Base-by-base conservation (phyloP, 2,797 vertebrate species). In the Alauda arvensis region DNA sequence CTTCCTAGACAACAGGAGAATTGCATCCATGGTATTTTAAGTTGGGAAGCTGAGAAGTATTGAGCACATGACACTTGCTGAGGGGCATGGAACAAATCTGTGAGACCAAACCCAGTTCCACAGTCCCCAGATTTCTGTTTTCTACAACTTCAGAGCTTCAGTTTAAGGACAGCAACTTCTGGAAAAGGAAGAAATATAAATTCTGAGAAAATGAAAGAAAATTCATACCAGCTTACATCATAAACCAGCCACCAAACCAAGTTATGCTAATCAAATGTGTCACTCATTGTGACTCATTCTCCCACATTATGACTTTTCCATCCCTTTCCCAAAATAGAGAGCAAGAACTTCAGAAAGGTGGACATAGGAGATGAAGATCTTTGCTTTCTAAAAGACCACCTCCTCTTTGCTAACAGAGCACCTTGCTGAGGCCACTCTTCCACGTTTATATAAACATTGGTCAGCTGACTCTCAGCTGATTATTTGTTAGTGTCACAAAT, bases 231-330 rank as follows among this genome's bases (percentile, higher is more conserved):
- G 48, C 21, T 91, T 80, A 55, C 4, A 10, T 76, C 77, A 69
- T 20, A 43, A 10, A 70, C 10, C 60, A 85, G 70, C 33, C 77
- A 89, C 37, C 66, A 77, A 85, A 75, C 1, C 34, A 79, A 74
- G 46, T 68, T 78, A 67, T 65, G 61, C n/a, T 74, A 72, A 89
- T 78, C 31, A 51, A 74, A 81, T 74, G 55, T 3, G 2, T 94
- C 78, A 89, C 43, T 62, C 46, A 12, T 8, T 60, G 46, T 86
- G 71, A 93, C 56, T 94, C 89, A 86, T 51, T 80, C 83, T 91
- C 76, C 78, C 59, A 70, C 62, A 61, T 2, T 2, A 77, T 33
- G 29, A 82, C 69, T 88, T 65, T 74, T 46, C 57, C 59, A 89
- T 59, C 19, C 55, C 52, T 26, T 79, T 55, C 72, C 48, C 49